These are phyloP conservation scores for Eublepharis macularius DNA, from an alignment of 2,113 vertebrate species.

Conservation along the genomic window DNA sequence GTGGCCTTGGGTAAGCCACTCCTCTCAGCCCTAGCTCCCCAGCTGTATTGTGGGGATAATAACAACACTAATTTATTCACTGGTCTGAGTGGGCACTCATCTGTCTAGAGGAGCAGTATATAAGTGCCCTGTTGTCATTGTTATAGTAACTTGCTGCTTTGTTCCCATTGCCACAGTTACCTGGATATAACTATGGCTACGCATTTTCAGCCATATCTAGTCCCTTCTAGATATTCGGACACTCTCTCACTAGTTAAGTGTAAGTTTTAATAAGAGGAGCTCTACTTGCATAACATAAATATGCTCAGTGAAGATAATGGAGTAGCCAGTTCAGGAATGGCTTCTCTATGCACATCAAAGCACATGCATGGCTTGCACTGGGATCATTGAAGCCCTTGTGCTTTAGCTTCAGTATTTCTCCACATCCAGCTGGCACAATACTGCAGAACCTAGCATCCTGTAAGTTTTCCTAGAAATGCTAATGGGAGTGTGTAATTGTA, in stretches of 20 bases:
- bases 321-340: background rate
- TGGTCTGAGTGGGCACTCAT: no score
- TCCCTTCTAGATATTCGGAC: background rate
- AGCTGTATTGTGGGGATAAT: no score
- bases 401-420: background rate
- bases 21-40: no score
- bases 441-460: background rate
- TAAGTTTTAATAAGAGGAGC: no score
- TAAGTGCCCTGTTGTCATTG: no score
- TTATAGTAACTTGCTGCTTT: background rate
- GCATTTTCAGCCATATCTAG: background rate
- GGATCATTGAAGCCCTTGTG: background rate
- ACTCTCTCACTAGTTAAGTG: background rate
- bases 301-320: background rate
- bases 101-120: no score
- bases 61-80: no score
- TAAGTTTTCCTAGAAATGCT: background rate
- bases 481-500: background rate
- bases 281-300: background rate
- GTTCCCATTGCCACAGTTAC: background rate
- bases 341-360: background rate
- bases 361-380: background rate
- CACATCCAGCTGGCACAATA: background rate
- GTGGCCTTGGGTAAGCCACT: no score
- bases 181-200: background rate